Percentiles rank a stretch among this genome's conserved stretches.
These are phyloP conservation scores for Poeciliopsis gracilis DNA, from an alignment of 2,797 vertebrate genomes.

Conservation along the genomic window DNA sequence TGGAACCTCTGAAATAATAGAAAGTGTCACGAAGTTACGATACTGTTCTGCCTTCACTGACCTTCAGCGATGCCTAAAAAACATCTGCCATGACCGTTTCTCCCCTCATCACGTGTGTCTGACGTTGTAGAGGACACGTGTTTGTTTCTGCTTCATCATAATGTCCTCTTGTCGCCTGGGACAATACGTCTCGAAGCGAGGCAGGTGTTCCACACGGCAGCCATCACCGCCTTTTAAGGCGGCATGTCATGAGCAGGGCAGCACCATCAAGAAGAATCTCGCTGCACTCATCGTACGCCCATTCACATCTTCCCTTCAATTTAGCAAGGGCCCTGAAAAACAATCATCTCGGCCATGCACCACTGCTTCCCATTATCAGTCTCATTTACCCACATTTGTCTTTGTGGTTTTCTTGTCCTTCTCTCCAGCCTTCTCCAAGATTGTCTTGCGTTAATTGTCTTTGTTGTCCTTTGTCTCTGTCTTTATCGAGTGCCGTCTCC, in stretches of 20 bases:
- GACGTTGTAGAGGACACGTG: conserved; percentile 27
- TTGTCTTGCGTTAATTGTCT: conserved; percentile 59
- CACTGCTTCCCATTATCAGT: conserved; percentile 72
- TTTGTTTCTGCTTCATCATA: conserved; percentile 34
- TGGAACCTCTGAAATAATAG: background rate
- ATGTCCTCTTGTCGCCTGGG: conserved; percentile 45
- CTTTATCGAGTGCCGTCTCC: conserved; percentile 9
- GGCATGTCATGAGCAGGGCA: conserved; percentile 46
- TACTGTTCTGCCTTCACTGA: background rate
- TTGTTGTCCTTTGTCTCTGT: conserved; percentile 47
- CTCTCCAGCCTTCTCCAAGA: conserved; percentile 39
- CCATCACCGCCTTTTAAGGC: conserved; percentile 46
- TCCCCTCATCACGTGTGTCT: conserved; percentile 13
- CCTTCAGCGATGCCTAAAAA: conserved; percentile 11
- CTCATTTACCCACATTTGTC: conserved; percentile 73
- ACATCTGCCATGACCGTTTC: conserved; percentile 21
- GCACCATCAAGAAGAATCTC: background rate
- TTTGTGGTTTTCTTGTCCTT: conserved; percentile 42
- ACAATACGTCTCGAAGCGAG: conserved; percentile 50
- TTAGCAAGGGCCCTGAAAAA: conserved; percentile 60
- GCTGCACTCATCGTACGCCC: conserved; percentile 26
- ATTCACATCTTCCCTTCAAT: conserved; percentile 40
- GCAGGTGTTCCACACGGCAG: conserved; percentile 51
- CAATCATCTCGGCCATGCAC: conserved; percentile 63
- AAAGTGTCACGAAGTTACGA: background rate